Evolutionary conservation across 2,888 invertebrate genomes (phyloP).

Genomic region (Abscondita cerata): DNA sequence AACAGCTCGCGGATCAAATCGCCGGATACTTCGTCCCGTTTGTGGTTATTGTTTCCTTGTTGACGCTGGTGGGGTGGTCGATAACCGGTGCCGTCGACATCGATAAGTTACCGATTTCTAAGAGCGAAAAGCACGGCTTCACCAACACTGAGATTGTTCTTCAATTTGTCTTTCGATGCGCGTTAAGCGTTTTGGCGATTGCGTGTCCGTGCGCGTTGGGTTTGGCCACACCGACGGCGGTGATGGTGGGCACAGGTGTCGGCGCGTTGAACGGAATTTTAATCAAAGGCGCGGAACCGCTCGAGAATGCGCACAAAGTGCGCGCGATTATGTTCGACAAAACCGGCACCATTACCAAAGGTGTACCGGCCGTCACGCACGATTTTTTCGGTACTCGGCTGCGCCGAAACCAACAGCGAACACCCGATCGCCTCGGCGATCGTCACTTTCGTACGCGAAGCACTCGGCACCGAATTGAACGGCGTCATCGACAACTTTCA

Average conservation of each 20-base stretch:
- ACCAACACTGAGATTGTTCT: slow-evolving; percentile 83
- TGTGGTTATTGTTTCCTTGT: slow-evolving; percentile 81
- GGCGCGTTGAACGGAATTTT: slow-evolving; percentile 95
- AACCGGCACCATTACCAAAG: slow-evolving; percentile 76
- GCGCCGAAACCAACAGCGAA: slow-evolving; percentile 94
- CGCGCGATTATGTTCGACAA: slow-evolving; percentile 98
- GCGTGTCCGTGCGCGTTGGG: slow-evolving; percentile 99
- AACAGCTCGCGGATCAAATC: slow-evolving; percentile 95
- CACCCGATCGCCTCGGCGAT: slow-evolving; percentile 96
- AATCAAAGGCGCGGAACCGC: slow-evolving; percentile 96
- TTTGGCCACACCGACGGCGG: slow-evolving; percentile 97
- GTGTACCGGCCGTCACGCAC: slow-evolving; percentile 60
- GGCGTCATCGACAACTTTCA: slow-evolving; percentile 62
- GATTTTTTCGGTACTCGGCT: slow-evolving; percentile 76
- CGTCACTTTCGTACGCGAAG: slow-evolving; percentile 82
- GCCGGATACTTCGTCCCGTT: slow-evolving; percentile 99
- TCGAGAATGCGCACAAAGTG: slow-evolving; percentile 97
- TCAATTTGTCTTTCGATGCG: slow-evolving; percentile 95
- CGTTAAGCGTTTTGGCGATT: slow-evolving; percentile 95
- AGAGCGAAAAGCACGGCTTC: slow-evolving; percentile 62
- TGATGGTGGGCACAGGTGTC: slow-evolving; percentile 98
- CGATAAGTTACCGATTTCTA: slow-evolving; percentile 67
- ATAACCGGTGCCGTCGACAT: slow-evolving; percentile 81
- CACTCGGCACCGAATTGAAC: slow-evolving; percentile 67
- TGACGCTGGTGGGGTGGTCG: slow-evolving; percentile 90